These are phyloP conservation scores for Neoscelio sp. DNA, from an alignment of 2,888 invertebrate species.

Conservation along the genomic window DNA sequence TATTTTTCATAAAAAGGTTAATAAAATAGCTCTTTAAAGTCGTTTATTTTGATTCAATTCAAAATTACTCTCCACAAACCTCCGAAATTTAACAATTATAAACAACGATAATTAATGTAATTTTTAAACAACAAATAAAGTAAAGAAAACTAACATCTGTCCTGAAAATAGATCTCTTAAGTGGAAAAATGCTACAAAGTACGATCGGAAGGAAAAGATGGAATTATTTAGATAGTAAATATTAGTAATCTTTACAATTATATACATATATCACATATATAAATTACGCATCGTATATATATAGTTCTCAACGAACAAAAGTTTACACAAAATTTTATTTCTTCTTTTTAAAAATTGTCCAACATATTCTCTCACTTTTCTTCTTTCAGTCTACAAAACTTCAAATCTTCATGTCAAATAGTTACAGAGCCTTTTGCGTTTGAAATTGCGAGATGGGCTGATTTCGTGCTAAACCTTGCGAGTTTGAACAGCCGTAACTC, in stretches of 20 bases:
- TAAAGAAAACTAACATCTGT: conserved; percentile 4
- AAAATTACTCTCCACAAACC: too few species aligned
- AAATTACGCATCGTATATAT: conserved; percentile 29
- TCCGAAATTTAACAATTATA: neutral
- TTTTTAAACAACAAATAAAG: neutral
- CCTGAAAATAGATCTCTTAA: conserved; percentile 27
- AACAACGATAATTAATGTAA: conserved; percentile 12
- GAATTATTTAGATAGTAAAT: conserved; percentile 43
- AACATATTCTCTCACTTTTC: too few species aligned
- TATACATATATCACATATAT: conserved; percentile 67
- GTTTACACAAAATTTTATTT: conserved; percentile 5
- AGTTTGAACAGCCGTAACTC: too few species aligned
- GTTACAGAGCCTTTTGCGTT: too few species aligned
- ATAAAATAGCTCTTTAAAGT: too few species aligned
- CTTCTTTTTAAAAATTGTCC: neutral
- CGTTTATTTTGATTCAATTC: too few species aligned
- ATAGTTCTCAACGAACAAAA: conserved; percentile 1
- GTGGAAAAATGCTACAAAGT: conserved; percentile 30
- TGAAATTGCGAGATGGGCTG: too few species aligned
- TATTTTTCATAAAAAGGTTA: too few species aligned
- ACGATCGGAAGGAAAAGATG: conserved; percentile 46
- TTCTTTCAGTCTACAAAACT: too few species aligned
- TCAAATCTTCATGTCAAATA: too few species aligned
- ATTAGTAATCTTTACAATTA: conserved; percentile 64
- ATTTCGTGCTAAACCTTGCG: too few species aligned